Percentiles rank a stretch among this genome's conserved stretches.
These are phyloP conservation scores for Aphidoletes aphidimyza DNA, from an alignment of 2,888 invertebrate species.

Conservation along the genomic window DNA sequence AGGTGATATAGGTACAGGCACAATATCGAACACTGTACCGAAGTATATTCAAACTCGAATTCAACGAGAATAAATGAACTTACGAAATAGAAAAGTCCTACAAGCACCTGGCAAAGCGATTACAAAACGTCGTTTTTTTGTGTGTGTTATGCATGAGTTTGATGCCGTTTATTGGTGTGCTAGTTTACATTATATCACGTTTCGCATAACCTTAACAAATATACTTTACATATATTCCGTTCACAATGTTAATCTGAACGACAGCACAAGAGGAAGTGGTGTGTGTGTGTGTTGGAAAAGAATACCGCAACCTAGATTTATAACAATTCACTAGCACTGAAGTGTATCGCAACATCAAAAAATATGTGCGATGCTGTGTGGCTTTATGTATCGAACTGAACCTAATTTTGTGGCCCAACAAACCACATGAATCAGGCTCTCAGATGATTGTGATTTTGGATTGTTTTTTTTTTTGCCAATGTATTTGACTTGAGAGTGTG, in stretches of 20 bases:
- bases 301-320: slow-evolving; percentile 13
- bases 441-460: background rate
- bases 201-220: slow-evolving; percentile 25
- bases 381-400: background rate
- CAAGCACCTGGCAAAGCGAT: background rate
- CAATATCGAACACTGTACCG: too few species aligned
- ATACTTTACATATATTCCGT: slow-evolving; percentile 17
- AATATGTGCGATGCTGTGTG: background rate
- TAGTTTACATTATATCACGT: slow-evolving; percentile 28
- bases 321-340: background rate
- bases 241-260: background rate
- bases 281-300: background rate
- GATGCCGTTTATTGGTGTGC: background rate
- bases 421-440: background rate
- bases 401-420: background rate
- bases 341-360: slow-evolving; percentile 13
- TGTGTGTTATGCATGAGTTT: background rate
- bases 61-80: slow-evolving; percentile 3
- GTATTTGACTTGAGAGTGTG: background rate
- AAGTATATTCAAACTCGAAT: background rate
- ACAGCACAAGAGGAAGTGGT: background rate
- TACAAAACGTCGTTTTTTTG: background rate
- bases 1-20: background rate
- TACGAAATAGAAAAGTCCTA: background rate
- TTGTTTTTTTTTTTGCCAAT: background rate